Percentiles rank a stretch among this genome's conserved stretches.
phyloP scores from a whole-genome alignment of 2,797 vertebrate genomes.

The Columba guinea region DNA sequence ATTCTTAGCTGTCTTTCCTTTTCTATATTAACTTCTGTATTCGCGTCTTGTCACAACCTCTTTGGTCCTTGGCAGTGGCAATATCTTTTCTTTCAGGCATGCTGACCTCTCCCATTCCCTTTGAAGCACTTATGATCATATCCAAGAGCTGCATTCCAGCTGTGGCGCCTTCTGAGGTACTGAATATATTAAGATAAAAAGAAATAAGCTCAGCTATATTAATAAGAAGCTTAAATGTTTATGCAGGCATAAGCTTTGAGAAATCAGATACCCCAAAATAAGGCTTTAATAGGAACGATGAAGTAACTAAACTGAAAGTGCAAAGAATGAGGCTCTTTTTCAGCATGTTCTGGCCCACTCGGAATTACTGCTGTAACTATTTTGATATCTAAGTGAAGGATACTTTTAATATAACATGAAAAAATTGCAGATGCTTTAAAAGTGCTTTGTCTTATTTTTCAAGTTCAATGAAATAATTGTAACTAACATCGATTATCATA shows the following conservation, averaged over 20 bases:
- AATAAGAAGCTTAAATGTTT: conserved; percentile 65
- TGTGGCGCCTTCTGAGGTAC: conserved; percentile 65
- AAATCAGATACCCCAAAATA: conserved; percentile 48
- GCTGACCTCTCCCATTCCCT: conserved; percentile 48
- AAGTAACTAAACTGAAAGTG: background rate
- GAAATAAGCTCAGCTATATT: conserved; percentile 54
- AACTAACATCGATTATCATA: background rate
- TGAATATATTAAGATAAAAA: conserved; percentile 72
- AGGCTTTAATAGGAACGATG: background rate
- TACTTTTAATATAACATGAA: background rate
- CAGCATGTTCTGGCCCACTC: background rate
- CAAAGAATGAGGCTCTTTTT: background rate
- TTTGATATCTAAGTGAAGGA: background rate
- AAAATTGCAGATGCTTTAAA: background rate
- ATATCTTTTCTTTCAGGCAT: conserved; percentile 65
- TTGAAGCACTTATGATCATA: conserved; percentile 60
- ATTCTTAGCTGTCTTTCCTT: background rate
- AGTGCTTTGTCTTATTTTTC: background rate
- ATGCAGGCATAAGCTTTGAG: conserved; percentile 49
- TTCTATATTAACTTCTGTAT: background rate
- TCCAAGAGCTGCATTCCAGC: conserved; percentile 69
- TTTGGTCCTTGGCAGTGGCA: conserved; percentile 56
- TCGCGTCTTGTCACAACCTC: conserved; percentile 48
- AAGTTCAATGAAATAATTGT: background rate
- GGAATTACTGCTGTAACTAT: background rate